Evolutionary conservation across 2,888 invertebrate species (phyloP), one percentile per base, ranked within the genome.

Genomic region (Cloeon dipterum): DNA sequence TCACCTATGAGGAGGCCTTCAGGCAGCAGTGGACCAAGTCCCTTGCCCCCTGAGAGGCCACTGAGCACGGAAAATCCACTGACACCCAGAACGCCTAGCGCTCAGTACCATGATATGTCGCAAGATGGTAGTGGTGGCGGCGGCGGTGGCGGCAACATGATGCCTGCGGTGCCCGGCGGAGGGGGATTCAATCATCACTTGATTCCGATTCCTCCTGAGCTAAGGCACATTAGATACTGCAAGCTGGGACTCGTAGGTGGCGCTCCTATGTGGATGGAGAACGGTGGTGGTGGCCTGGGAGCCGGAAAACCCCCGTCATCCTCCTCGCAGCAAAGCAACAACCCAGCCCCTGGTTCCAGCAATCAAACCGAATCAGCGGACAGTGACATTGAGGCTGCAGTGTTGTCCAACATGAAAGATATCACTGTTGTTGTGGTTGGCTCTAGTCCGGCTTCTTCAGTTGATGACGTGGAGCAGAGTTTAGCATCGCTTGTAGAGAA

Each of bases 61-160:
- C 64, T 61, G 37, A 67, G 66, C 46, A 63, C 65, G 2, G 68
- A 68, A 44, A 68, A 67, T 50, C 66, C 67, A 5, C 51, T 58
- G 29, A 65, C 65, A 2, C 64, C 66, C 5, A 51, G 62, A 41
- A 60, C 59, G 5, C 58, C 58, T 1, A 60, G 59, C 36, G 56
- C 56, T 8, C 55, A 51, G 3, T 49, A 47, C 42, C 40, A 39
- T 26, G 35, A 37, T 32, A 39, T 35, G 4, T 39, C 42, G 14
- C 25, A 37, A n/a, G 42, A 40, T 21, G 39, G 37, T 34, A 17
- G 14, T 18, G 40, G 38, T 23, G 45, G 26, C 38, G 44, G 32
- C 38, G 50, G 55, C 36, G 56, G 55, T 13, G 63, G 65, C 10
- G 65, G 63, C 3, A 65, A 65, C 8, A 65, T 65, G 44, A 57